Evolutionary conservation across 2,888 invertebrate species (phyloP).

Genomic region (Pecten maximus): DNA sequence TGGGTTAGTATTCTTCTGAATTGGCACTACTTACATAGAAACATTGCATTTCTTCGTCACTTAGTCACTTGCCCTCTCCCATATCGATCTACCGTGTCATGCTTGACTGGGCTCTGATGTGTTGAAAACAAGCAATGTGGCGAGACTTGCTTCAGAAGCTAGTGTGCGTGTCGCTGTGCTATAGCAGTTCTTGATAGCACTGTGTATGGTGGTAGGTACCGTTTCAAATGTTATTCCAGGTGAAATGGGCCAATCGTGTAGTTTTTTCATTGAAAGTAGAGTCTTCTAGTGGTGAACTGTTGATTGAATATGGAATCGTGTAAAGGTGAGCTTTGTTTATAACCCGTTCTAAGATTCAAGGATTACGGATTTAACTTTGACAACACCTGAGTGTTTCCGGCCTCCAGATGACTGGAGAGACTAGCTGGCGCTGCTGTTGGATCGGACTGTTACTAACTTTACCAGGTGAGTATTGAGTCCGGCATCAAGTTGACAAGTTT

Average conservation of each 20-base stretch:
- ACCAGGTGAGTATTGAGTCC: not conserved
- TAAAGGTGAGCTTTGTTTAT: not conserved
- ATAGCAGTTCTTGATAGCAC: not conserved
- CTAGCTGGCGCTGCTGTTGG: not conserved
- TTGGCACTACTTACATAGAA: not conserved
- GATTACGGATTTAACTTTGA: not conserved
- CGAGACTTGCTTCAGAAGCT: conserved; percentile 35
- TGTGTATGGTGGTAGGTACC: not conserved
- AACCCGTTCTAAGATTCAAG: not conserved
- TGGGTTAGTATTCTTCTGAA: conserved; percentile 18
- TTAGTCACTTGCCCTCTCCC: conserved; percentile 24
- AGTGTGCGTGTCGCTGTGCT: not conserved
- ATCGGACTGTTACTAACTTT: not conserved
- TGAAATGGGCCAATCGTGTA: not conserved
- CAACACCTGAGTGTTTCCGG: not conserved
- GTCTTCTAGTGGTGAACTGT: not conserved
- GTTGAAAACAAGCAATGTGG: conserved; percentile 33
- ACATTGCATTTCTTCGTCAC: conserved; percentile 24
- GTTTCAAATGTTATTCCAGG: not conserved
- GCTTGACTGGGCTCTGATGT: conserved; percentile 27
- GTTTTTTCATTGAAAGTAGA: not conserved
- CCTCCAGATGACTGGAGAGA: not conserved
- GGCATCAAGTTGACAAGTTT: not conserved
- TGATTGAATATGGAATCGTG: not conserved
- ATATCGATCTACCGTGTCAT: conserved; percentile 20